A percentile compares a stretch with the other conserved stretches of the same genome.
Evolutionary conservation across 2,797 vertebrate genomes (phyloP).

Genomic region (Lophotriccus pileatus): DNA sequence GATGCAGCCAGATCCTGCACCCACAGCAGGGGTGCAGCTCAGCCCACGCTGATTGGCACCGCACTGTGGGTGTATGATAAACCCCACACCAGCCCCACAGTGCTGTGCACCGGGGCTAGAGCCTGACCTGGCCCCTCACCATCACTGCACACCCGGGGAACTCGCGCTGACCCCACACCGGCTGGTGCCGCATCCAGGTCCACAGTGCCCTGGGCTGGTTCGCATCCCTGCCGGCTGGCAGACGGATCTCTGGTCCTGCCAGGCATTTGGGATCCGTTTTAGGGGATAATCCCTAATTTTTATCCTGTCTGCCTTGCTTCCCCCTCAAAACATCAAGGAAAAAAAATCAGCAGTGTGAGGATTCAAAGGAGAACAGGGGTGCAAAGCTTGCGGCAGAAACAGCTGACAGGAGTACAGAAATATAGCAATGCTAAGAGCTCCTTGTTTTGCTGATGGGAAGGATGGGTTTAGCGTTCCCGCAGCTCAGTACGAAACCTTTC

Average conservation of each 20-base stretch:
- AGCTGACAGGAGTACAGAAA: not conserved
- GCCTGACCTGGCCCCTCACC: not conserved
- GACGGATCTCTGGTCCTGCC: not conserved
- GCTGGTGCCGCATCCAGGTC: not conserved
- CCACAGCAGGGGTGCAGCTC: not conserved
- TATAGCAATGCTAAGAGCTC: not conserved
- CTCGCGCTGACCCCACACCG: not conserved
- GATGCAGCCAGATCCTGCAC: not conserved
- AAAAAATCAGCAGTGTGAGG: not conserved
- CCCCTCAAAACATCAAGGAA: not conserved
- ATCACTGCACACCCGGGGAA: not conserved
- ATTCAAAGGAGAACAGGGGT: not conserved
- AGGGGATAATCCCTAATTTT: not conserved
- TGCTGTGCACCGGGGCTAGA: fast-evolving
- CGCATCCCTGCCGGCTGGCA: not conserved
- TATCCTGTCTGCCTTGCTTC: not conserved
- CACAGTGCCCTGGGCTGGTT: not conserved
- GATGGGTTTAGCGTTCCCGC: not conserved
- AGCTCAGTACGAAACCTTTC: not conserved
- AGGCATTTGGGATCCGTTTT: not conserved
- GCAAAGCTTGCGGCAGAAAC: not conserved
- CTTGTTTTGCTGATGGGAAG: not conserved
- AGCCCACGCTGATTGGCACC: fast-evolving
- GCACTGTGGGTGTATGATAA: fast-evolving
- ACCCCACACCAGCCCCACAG: not conserved